A percentile compares a stretch with the other conserved stretches of the same genome.
Conservation (phyloP, 1,140 invertebrate genomes). For the Scaptomyza pallida region DNA sequence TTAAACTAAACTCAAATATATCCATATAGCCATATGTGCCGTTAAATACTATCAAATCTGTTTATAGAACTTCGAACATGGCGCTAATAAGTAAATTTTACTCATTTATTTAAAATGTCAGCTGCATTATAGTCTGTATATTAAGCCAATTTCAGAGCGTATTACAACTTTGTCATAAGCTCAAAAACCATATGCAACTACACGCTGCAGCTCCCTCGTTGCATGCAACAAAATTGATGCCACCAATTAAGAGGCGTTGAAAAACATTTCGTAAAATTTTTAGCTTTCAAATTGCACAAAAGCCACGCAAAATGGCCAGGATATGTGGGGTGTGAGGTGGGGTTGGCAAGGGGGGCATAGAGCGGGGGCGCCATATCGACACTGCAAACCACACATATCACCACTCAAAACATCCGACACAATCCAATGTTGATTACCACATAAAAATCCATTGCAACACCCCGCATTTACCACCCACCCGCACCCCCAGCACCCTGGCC, state of each 20-base stretch:
- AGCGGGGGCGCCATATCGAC: constrained; percentile 29
- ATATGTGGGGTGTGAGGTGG: no score
- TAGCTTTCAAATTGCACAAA: constrained; percentile 39
- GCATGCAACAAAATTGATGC: constrained; percentile 35
- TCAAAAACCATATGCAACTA: constrained; percentile 28
- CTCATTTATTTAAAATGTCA: constrained; percentile 36
- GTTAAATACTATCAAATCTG: constrained; percentile 8
- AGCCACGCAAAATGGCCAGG: constrained; percentile 14
- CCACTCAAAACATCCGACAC: constrained; percentile 70
- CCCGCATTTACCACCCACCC: constrained; percentile 9
- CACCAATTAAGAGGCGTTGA: constrained; percentile 53
- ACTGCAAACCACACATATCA: constrained; percentile 66
- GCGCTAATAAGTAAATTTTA: constrained; percentile 6
- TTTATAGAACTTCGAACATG: not conserved
- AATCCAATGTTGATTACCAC: constrained; percentile 78
- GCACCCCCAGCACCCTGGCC: constrained; percentile 46
- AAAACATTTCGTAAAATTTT: constrained; percentile 45
- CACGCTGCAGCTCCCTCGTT: constrained; percentile 15
- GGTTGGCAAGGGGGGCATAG: no score
- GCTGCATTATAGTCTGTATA: constrained; percentile 25
- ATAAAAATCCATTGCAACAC: constrained; percentile 66
- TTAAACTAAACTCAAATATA: no score
- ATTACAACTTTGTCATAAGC: constrained; percentile 46
- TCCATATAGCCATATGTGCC: no score
- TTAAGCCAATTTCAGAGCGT: constrained; percentile 37